phyloP scores from a whole-genome alignment of 2,113 vertebrate genomes.

The Sisor rabdophorus region DNA sequence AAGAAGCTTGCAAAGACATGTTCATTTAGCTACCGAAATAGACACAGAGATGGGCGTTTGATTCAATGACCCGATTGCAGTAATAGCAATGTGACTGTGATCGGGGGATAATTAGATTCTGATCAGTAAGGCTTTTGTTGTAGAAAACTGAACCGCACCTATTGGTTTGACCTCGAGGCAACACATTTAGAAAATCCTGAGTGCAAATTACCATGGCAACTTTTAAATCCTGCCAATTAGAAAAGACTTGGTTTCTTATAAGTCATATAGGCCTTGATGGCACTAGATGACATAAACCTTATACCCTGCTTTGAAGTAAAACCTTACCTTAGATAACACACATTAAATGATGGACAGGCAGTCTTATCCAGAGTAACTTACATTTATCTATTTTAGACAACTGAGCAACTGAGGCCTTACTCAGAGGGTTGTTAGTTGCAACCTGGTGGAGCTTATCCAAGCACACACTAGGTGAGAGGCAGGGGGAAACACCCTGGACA shows the following conservation, averaged over 20 bases:
- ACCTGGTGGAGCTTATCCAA: too few species aligned
- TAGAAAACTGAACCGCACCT: constrained; percentile 9
- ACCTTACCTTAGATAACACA: neutral
- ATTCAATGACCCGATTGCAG: constrained; percentile 9
- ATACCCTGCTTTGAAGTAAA: neutral
- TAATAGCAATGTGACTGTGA: constrained; percentile 24
- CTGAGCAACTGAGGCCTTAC: too few species aligned
- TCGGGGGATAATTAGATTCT: constrained; percentile 29
- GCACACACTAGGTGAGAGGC: too few species aligned
- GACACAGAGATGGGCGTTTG: constrained; percentile 4
- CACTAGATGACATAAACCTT: neutral
- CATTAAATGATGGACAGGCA: neutral
- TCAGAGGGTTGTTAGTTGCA: too few species aligned
- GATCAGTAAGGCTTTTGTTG: constrained; percentile 24
- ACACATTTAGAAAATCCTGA: neutral
- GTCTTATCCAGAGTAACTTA: too few species aligned
- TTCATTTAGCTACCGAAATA: constrained; percentile 17
- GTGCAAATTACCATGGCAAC: constrained; percentile 20
- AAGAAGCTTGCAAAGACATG: neutral
- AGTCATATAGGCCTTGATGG: neutral
- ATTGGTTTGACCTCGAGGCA: constrained; percentile 16
- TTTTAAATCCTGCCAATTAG: constrained; percentile 1
- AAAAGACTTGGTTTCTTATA: neutral
- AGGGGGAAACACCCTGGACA: too few species aligned
- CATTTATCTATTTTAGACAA: too few species aligned